Conservation (phyloP, 2,113 vertebrate species). For the Balaeniceps rex region DNA sequence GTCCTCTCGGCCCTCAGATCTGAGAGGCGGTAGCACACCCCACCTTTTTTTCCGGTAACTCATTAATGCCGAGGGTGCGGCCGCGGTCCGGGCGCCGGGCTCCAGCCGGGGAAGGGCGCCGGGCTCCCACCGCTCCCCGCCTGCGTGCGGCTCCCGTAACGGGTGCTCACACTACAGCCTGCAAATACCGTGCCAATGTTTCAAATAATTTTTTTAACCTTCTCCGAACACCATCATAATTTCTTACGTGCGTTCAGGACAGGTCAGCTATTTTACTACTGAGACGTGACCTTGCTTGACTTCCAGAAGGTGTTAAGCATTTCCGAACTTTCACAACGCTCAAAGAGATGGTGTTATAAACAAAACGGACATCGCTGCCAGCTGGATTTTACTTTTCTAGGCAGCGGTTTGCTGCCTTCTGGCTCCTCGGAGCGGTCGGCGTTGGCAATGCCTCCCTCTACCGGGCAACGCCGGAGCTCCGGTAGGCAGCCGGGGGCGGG, state of each 20-base stretch:
- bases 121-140: rapidly evolving
- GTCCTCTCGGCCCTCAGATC: rapidly evolving
- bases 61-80: not conserved
- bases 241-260: not conserved
- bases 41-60: not conserved
- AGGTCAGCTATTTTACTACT: not conserved
- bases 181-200: not conserved
- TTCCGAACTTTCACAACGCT: not conserved
- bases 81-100: rapidly evolving
- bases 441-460: conserved; percentile 63
- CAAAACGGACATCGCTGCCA: not conserved
- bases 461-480: not conserved
- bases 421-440: not conserved
- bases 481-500: not conserved
- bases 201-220: not conserved
- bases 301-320: not conserved
- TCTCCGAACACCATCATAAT: rapidly evolving
- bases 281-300: not conserved
- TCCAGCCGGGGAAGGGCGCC: not conserved
- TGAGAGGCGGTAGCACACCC: not conserved
- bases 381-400: not conserved
- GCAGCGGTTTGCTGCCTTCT: not conserved
- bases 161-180: not conserved
- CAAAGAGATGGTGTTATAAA: not conserved
- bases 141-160: rapidly evolving